Evolutionary conservation across 2,113 vertebrate species (phyloP).

Genomic region (Cyanoderma ruficeps): DNA sequence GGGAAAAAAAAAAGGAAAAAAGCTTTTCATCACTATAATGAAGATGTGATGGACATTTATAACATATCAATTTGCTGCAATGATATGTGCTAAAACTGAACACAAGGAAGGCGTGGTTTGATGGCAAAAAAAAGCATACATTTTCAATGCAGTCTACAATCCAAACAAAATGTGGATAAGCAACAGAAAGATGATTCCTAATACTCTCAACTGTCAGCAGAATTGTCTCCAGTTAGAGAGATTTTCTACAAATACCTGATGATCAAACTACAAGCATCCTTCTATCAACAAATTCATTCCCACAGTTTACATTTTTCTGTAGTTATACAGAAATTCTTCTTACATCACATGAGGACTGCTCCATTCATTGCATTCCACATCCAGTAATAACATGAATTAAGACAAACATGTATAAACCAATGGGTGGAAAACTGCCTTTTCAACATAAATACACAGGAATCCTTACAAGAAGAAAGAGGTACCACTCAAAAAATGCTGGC

Average conservation of each 20-base stretch:
- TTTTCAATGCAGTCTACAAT: not conserved
- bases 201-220: not conserved
- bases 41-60: not conserved
- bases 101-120: fast-evolving
- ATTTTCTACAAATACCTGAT: not conserved
- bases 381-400: not conserved
- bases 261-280: not conserved
- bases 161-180: not conserved
- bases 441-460: not conserved
- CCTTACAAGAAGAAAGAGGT: not conserved
- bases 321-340: not conserved
- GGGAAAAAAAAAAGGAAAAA: not conserved
- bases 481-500: not conserved
- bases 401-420: not conserved
- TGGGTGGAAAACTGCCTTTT: not conserved
- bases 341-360: not conserved
- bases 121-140: not conserved
- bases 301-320: not conserved
- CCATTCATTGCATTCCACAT: not conserved
- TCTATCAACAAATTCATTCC: not conserved
- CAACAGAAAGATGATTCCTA: not conserved
- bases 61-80: not conserved
- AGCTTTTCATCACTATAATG: not conserved
- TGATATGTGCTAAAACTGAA: not conserved
- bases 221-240: not conserved